Percentiles rank a stretch among this genome's conserved stretches.
phyloP scores from a whole-genome alignment of 2,888 invertebrate genomes.

The Thymelicus lineola region DNA sequence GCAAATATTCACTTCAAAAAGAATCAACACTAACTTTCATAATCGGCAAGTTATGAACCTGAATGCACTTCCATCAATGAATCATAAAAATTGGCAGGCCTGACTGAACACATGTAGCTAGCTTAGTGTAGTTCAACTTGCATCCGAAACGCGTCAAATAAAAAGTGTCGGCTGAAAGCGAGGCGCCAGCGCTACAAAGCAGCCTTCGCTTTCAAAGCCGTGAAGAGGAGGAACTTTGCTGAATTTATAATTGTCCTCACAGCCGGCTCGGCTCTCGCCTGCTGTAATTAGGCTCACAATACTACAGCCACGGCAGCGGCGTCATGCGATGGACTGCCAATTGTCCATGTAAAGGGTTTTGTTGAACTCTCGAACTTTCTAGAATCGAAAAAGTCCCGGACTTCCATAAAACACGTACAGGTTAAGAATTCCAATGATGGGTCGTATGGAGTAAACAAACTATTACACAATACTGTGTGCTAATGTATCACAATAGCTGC shows the following conservation, averaged over 20 bases:
- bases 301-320: neutral
- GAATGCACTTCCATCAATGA: too few species aligned
- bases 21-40: too few species aligned
- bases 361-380: constrained; percentile 2
- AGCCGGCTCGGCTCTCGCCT: constrained; percentile 43
- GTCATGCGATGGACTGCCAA: constrained; percentile 2
- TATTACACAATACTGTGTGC: neutral
- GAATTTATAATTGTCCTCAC: constrained; percentile 56
- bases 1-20: too few species aligned
- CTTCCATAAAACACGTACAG: neutral
- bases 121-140: constrained; percentile 30
- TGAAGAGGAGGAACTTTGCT: constrained; percentile 47
- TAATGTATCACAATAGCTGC: neutral
- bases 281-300: constrained; percentile 46
- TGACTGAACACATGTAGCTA: neutral
- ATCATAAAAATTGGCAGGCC: too few species aligned
- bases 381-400: neutral
- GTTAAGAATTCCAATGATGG: neutral
- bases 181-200: constrained; percentile 50
- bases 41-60: too few species aligned
- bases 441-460: too few species aligned
- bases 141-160: constrained; percentile 45
- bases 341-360: constrained; percentile 1
- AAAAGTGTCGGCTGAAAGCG: constrained; percentile 56
- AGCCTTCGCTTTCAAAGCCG: constrained; percentile 46